A percentile compares a stretch with the other conserved stretches of the same genome.
Conservation (phyloP, 2,797 vertebrate genomes). For the Gallinago stenura region DNA sequence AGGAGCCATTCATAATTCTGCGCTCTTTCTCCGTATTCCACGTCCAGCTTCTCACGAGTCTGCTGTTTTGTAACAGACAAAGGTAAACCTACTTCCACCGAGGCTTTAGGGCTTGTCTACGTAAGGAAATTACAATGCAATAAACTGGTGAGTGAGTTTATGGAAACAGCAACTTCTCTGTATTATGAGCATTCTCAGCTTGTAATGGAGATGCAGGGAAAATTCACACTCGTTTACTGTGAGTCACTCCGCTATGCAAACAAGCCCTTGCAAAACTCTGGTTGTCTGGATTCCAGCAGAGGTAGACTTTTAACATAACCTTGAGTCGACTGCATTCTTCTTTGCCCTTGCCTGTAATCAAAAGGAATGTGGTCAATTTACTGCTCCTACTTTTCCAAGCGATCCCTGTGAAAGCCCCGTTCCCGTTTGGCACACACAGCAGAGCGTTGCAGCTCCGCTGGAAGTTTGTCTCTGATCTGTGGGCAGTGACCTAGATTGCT, state of each 20-base stretch:
- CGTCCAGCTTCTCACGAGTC: neutral
- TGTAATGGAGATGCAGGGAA: neutral
- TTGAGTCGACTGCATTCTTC: neutral
- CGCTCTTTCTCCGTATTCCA: neutral
- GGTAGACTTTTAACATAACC: neutral
- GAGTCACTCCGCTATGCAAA: conserved; percentile 43
- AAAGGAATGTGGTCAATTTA: conserved; percentile 8
- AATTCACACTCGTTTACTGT: neutral
- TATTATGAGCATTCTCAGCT: neutral
- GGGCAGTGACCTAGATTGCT: neutral
- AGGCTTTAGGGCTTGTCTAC: conserved; percentile 32
- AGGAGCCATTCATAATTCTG: conserved; percentile 31
- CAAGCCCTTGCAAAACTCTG: conserved; percentile 11
- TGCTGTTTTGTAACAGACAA: conserved; percentile 7
- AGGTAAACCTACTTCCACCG: neutral
- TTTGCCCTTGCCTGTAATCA: conserved; percentile 1
- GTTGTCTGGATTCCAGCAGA: neutral
- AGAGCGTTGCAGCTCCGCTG: neutral
- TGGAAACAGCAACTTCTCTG: neutral
- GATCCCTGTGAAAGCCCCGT: neutral
- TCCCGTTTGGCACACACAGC: neutral
- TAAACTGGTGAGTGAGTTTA: conserved; percentile 2
- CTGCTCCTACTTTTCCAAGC: neutral
- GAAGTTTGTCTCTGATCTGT: neutral
- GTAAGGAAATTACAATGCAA: conserved; percentile 12